A percentile compares a stretch with the other conserved stretches of the same genome.
phyloP scores from a whole-genome alignment of 2,113 vertebrate genomes.

The Ochotona curzoniae region DNA sequence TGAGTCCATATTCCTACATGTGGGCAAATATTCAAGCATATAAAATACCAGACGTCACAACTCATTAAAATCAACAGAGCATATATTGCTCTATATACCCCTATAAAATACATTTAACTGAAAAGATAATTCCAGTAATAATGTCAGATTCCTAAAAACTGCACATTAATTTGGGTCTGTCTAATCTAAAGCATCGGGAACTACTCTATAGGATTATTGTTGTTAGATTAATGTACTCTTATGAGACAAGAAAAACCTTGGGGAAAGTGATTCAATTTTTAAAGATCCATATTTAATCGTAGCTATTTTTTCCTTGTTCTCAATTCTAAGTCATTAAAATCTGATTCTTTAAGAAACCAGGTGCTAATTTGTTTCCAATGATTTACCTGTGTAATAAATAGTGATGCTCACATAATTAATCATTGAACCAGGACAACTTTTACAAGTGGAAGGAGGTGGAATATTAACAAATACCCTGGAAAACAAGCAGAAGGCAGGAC shows the following conservation, averaged over 20 bases:
- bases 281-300: slow-evolving; percentile 61
- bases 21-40: slow-evolving; percentile 91
- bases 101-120: slow-evolving; percentile 90
- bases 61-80: slow-evolving; percentile 93
- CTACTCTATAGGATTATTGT: slow-evolving; percentile 73
- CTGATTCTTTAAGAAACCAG: slow-evolving; percentile 32
- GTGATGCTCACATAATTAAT: slow-evolving; percentile 32
- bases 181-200: slow-evolving; percentile 81
- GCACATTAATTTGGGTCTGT: slow-evolving; percentile 88
- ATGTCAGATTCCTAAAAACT: slow-evolving; percentile 90
- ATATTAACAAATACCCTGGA: slow-evolving; percentile 27
- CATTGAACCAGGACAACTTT: slow-evolving; percentile 38
- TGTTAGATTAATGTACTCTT: slow-evolving; percentile 86
- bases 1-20: slow-evolving; percentile 90
- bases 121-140: slow-evolving; percentile 91
- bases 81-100: slow-evolving; percentile 89
- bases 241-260: slow-evolving; percentile 59
- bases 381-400: slow-evolving; percentile 48
- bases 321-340: slow-evolving; percentile 60
- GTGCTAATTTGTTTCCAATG: slow-evolving; percentile 44
- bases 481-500: not conserved
- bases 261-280: slow-evolving; percentile 44
- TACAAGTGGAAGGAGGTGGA: not conserved
- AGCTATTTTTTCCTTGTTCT: slow-evolving; percentile 54
- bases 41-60: slow-evolving; percentile 91